Conservation (phyloP, 2,797 vertebrate species). For the Sciurus carolinensis region DNA sequence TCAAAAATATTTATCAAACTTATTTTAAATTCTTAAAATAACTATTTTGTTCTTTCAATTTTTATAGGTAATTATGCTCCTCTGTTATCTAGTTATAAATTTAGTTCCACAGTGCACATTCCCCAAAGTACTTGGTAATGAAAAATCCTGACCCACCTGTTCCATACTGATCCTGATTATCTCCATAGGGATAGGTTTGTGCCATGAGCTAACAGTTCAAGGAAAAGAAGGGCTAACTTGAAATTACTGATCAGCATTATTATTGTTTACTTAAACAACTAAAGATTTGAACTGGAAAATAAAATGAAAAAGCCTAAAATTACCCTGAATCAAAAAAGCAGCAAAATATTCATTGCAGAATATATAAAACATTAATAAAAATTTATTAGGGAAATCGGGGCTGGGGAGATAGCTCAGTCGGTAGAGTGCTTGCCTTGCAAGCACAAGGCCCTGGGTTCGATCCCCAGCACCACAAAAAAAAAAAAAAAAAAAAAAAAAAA, state of each 20-base stretch:
- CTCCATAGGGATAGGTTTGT: neutral
- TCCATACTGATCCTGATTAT: neutral
- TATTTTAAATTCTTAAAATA: slow-evolving; percentile 39
- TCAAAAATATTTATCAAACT: neutral
- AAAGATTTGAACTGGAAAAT: neutral
- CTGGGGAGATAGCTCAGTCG: too few species aligned
- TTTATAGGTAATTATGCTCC: neutral
- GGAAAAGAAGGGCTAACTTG: neutral
- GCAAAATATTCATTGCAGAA: slow-evolving; percentile 4
- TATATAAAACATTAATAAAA: neutral
- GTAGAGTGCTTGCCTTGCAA: too few species aligned
- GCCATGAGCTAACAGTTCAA: neutral
- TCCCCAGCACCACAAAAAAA: too few species aligned
- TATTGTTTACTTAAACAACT: neutral
- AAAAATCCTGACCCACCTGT: neutral
- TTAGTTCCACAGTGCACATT: neutral
- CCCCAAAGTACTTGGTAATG: neutral
- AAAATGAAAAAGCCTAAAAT: neutral
- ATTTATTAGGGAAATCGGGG: neutral
- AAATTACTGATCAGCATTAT: neutral
- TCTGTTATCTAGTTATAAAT: neutral
- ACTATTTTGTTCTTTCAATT: neutral
- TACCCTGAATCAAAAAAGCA: neutral
- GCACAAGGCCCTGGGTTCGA: too few species aligned
- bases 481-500: too few species aligned